phyloP scores from a whole-genome alignment of 2,888 invertebrate species.

The Cantharis nigra region DNA sequence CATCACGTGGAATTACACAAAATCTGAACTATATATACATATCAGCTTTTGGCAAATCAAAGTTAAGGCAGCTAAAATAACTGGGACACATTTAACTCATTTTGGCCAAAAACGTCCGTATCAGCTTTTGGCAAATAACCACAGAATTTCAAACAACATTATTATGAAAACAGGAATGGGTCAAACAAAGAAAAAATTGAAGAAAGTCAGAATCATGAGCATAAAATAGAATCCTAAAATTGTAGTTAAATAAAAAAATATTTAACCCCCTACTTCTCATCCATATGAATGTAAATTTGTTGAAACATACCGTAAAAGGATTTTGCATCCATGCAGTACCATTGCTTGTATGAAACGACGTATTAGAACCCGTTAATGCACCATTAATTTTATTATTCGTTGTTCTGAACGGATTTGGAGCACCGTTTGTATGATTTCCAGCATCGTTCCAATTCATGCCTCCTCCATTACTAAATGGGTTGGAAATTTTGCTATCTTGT shows the following conservation, averaged over 20 bases:
- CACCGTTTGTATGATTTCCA: conserved; percentile 5
- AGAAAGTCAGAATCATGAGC: neutral
- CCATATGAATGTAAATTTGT: conserved; percentile 35
- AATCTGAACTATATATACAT: too few species aligned
- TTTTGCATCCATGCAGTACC: conserved; percentile 34
- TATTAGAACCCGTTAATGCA: conserved; percentile 11
- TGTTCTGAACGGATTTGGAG: conserved; percentile 47
- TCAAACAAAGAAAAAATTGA: neutral
- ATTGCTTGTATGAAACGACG: conserved; percentile 12
- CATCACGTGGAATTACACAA: too few species aligned
- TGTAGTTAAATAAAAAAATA: neutral
- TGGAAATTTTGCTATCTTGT: conserved; percentile 40
- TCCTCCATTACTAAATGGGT: conserved; percentile 35
- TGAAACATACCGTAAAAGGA: conserved; percentile 35
- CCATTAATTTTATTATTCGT: conserved; percentile 37
- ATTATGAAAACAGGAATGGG: neutral
- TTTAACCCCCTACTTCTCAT: neutral
- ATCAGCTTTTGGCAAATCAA: too few species aligned
- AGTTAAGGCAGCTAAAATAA: too few species aligned
- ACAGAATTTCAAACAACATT: too few species aligned
- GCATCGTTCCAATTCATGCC: conserved; percentile 13
- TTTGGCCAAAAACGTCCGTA: too few species aligned
- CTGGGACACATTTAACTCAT: too few species aligned
- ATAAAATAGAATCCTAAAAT: neutral
- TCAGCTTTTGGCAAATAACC: too few species aligned